Conservation (phyloP, 1,140 invertebrate species). For the Steinernema khuongi region DNA sequence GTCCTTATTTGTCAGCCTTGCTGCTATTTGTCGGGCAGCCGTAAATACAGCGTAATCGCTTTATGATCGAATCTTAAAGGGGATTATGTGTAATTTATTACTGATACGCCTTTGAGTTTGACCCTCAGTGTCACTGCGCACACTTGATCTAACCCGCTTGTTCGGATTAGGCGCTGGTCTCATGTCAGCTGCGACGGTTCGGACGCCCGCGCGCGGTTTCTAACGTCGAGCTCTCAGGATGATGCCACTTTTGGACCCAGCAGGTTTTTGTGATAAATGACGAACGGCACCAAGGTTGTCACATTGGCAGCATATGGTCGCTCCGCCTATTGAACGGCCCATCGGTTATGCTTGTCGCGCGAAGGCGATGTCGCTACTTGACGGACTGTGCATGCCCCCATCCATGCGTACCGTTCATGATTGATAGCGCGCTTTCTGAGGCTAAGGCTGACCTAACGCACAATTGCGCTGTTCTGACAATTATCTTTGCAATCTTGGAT, state of each 20-base stretch:
- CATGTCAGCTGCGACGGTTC: too few species aligned
- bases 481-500: background rate
- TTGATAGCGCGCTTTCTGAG: background rate
- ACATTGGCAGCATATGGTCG: background rate
- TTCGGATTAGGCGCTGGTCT: too few species aligned
- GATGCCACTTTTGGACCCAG: too few species aligned
- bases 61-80: background rate
- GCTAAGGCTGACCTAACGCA: background rate
- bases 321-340: background rate
- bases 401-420: background rate
- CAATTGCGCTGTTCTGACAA: background rate
- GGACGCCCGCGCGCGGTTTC: too few species aligned
- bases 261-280: constrained; percentile 20
- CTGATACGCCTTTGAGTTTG: background rate
- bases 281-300: background rate
- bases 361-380: background rate
- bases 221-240: too few species aligned
- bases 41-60: background rate
- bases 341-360: background rate
- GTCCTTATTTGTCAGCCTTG: background rate
- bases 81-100: constrained; percentile 13
- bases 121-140: too few species aligned
- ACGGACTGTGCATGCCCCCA: constrained; percentile 5
- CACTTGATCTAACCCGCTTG: too few species aligned
- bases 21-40: background rate